phyloP scores from a whole-genome alignment of 1,140 invertebrate species.

The Drosophila mayri region DNA sequence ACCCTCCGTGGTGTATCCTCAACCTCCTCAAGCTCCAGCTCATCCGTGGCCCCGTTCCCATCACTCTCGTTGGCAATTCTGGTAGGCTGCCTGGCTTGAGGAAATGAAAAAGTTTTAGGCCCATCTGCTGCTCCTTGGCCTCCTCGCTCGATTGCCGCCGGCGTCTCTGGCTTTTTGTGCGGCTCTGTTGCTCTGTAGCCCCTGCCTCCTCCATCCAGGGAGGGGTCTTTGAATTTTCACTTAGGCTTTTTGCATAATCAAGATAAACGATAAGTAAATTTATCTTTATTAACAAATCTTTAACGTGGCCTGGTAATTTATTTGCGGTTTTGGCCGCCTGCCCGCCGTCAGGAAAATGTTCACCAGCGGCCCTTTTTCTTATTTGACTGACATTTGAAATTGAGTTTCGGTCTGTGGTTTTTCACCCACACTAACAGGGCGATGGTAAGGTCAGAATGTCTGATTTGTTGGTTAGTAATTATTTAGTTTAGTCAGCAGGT shows the following conservation, averaged over 20 bases:
- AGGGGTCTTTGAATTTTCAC: constrained; percentile 75
- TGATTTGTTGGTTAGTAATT: constrained; percentile 35
- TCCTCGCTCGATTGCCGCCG: constrained; percentile 32
- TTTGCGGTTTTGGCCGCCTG: constrained; percentile 62
- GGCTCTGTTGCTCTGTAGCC: neutral
- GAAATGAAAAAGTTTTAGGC: constrained; percentile 77
- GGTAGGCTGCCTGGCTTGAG: constrained; percentile 24
- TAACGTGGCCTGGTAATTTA: constrained; percentile 76
- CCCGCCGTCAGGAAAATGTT: constrained; percentile 23
- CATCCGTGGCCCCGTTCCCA: constrained; percentile 7
- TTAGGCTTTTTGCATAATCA: constrained; percentile 82
- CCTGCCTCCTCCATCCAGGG: neutral
- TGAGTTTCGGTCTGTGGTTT: constrained; percentile 52
- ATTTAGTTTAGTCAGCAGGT: constrained; percentile 7
- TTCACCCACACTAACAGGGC: neutral
- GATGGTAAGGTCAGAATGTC: constrained; percentile 19
- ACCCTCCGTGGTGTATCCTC: constrained; percentile 1
- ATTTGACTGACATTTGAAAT: constrained; percentile 59
- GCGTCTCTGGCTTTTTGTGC: constrained; percentile 45
- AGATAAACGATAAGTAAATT: constrained; percentile 83
- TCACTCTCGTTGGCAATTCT: neutral
- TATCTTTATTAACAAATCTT: constrained; percentile 84
- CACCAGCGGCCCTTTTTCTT: constrained; percentile 43
- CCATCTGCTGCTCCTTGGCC: constrained; percentile 54
- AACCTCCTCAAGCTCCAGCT: constrained; percentile 1